Evolutionary conservation across 2,888 invertebrate species (phyloP).

Genomic region (Lordiphosa andalusiaca): DNA sequence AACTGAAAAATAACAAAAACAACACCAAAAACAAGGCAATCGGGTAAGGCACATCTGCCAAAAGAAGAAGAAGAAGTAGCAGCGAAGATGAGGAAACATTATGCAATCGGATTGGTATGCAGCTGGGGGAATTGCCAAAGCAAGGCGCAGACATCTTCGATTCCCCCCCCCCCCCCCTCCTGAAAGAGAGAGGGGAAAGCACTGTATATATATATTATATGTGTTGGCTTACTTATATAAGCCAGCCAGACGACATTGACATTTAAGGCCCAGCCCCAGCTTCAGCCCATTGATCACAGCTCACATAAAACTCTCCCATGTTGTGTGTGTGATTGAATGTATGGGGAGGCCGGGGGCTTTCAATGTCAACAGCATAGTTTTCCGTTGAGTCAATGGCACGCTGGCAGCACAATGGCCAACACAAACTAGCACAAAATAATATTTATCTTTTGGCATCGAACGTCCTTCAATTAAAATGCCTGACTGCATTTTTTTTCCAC

Average conservation of each 20-base stretch:
- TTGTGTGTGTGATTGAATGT: not conserved
- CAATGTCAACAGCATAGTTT: conserved; percentile 44
- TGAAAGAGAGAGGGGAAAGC: too few relatives aligned
- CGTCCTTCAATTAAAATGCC: conserved; percentile 57
- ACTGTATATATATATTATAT: too few relatives aligned
- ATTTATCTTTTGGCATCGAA: conserved; percentile 9
- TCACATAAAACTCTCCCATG: conserved; percentile 12
- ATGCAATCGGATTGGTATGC: conserved; percentile 58
- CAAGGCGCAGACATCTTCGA: conserved; percentile 10
- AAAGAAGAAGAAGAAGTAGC: not conserved
- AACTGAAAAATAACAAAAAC: too few relatives aligned
- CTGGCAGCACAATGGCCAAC: conserved; percentile 7
- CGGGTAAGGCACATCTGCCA: conserved; percentile 39
- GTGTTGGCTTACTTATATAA: too few relatives aligned
- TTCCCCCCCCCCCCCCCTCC: not conserved
- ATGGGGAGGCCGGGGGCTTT: conserved; percentile 4
- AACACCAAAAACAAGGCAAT: too few relatives aligned
- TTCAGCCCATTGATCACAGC: conserved; percentile 12
- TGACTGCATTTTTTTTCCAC: conserved; percentile 43
- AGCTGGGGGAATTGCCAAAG: conserved; percentile 34
- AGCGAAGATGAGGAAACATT: conserved; percentile 20
- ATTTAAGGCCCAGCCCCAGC: conserved; percentile 4
- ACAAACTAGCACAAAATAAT: conserved; percentile 37
- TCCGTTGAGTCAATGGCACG: not conserved
- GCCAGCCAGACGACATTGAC: not conserved